Percentiles rank a stretch among this genome's conserved stretches.
These are phyloP conservation scores for Mola mola DNA, from an alignment of 2,113 vertebrate species.

Conservation along the genomic window DNA sequence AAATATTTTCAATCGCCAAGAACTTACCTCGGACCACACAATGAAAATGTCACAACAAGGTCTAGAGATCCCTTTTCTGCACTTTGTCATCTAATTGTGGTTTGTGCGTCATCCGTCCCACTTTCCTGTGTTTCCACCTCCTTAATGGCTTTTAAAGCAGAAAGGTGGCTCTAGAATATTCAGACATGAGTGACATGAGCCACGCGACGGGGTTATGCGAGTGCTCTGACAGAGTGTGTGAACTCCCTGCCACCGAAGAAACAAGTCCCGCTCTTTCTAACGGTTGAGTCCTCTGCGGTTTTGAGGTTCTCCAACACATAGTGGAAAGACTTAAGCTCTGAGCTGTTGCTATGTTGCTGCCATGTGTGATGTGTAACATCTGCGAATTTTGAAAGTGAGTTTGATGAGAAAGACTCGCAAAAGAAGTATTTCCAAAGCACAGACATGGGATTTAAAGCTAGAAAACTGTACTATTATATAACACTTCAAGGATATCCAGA, in stretches of 20 bases:
- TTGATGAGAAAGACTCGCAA: too few species aligned
- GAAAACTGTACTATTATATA: too few species aligned
- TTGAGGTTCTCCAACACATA: background rate
- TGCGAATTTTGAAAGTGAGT: too few species aligned
- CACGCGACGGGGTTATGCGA: constrained; percentile 17
- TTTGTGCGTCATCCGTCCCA: constrained; percentile 62
- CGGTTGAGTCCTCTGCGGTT: constrained; percentile 34
- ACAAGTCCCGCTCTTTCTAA: constrained; percentile 12
- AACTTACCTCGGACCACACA: constrained; percentile 14
- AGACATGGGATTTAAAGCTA: too few species aligned
- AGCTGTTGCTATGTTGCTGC: too few species aligned
- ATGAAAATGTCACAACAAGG: constrained; percentile 13
- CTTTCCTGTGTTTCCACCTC: constrained; percentile 24
- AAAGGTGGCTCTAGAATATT: constrained; percentile 28
- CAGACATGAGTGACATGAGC: constrained; percentile 25
- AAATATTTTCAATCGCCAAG: background rate
- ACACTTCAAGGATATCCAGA: constrained; percentile 16
- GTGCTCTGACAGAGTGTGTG: constrained; percentile 33
- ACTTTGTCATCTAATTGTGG: constrained; percentile 30
- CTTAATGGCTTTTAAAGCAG: constrained; percentile 30
- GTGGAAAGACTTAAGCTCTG: too few species aligned
- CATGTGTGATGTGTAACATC: too few species aligned
- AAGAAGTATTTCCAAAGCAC: too few species aligned
- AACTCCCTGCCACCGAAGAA: constrained; percentile 30
- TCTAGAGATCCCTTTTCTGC: constrained; percentile 14